Evolutionary conservation across 1,140 invertebrate genomes (phyloP), one percentile per base, ranked within the genome.

Genomic region (Hypothenemus hampei): DNA sequence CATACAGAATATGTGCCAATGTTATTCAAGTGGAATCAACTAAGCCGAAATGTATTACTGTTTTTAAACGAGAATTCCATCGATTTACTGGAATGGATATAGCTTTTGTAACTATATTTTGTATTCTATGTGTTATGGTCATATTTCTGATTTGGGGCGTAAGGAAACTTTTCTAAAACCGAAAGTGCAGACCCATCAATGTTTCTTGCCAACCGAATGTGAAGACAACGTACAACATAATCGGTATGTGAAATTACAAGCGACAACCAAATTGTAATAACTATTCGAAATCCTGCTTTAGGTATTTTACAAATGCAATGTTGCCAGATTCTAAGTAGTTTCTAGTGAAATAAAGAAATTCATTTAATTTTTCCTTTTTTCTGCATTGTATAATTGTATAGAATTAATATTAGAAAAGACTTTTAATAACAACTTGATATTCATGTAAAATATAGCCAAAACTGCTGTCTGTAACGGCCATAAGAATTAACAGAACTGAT

Each of bases 191-290:
- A 49, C 73, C 70, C 78, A 79, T 55, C 75, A 78, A 60, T 80
- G 77, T 60, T 80, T 80, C 58, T 69, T 78, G 33, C 73, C 74
- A 21, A 73, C 75, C 3, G 71, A 72, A 62, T 58, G 70, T 58
- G 61, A 77, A 70, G 64, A 78, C 55, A 66, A 70, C 65, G 47
- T 75, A 67, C 70, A 75, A 43, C 72, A 74, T 61, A 75, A 78
- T 16, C 74, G 75, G 67, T 81, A 81, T 57, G 77, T 81, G 3
- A 81, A 81, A 73, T 63, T 81, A 46, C 79, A 80, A 54, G 80
- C 79, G 6, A 81, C 80, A 18, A 81, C 80, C 20, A 80, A 80
- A 68, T 49, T 62, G 29, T 61, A 45, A 46, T 18, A 43, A 39
- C 18, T 16, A 37, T 37, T 37, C 7, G 11, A 16, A 37, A 37